Percentiles rank a stretch among this genome's conserved stretches.
Evolutionary conservation across 2,888 invertebrate genomes (phyloP).

Genomic region (Timema podura): DNA sequence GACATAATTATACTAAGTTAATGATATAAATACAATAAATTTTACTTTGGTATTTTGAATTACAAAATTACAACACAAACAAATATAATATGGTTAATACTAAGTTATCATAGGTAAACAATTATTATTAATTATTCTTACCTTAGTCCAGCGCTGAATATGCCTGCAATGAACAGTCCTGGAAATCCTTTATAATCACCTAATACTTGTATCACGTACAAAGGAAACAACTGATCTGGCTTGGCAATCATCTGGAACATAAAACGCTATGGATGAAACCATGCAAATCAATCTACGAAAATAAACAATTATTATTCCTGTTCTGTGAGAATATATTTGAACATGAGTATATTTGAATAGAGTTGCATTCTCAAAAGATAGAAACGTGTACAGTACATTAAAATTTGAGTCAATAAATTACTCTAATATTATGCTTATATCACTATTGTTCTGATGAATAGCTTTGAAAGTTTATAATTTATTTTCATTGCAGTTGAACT

Average conservation of each 20-base stretch:
- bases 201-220: constrained; percentile 52
- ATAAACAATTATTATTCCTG: too few relatives aligned
- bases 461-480: neutral
- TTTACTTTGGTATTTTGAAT: too few relatives aligned
- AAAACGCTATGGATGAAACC: neutral
- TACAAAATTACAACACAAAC: too few relatives aligned
- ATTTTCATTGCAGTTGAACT: neutral
- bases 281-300: too few relatives aligned
- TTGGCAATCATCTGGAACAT: constrained; percentile 36
- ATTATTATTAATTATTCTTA: constrained; percentile 25
- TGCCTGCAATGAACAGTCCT: constrained; percentile 53
- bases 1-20: neutral
- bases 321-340: too few relatives aligned
- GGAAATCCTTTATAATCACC: constrained; percentile 49
- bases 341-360: too few relatives aligned
- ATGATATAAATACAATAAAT: neutral
- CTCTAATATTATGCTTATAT: too few relatives aligned
- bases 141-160: constrained; percentile 55
- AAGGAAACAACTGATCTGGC: constrained; percentile 47
- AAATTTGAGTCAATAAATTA: too few relatives aligned
- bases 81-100: neutral
- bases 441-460: too few relatives aligned
- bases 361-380: too few relatives aligned
- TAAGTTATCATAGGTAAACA: neutral
- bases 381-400: too few relatives aligned